These are phyloP conservation scores for Rallus limicola DNA, from an alignment of 2,113 vertebrate genomes.

Conservation along the genomic window DNA sequence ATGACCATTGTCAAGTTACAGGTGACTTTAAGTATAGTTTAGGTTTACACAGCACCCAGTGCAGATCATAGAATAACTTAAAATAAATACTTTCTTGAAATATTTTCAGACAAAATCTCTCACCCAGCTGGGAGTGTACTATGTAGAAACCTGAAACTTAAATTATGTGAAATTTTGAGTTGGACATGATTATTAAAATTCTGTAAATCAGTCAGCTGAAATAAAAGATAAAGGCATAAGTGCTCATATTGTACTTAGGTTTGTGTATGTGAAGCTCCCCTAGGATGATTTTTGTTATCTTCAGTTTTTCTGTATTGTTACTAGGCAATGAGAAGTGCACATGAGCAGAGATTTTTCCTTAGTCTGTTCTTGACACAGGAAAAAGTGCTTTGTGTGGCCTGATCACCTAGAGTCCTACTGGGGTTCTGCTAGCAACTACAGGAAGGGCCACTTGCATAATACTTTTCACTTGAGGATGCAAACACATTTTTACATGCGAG, in stretches of 20 bases:
- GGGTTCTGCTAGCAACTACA: neutral
- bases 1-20: neutral
- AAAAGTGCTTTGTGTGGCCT: neutral
- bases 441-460: neutral
- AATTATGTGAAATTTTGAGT: neutral
- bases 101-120: neutral
- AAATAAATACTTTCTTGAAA: neutral
- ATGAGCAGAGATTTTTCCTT: neutral
- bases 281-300: neutral
- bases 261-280: neutral
- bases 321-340: neutral
- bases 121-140: neutral
- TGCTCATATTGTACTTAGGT: neutral
- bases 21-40: neutral
- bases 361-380: neutral
- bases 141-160: neutral
- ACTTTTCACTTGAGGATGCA: neutral
- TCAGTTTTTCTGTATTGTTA: neutral
- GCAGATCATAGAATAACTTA: neutral
- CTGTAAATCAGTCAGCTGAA: neutral
- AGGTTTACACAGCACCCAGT: neutral
- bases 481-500: fast-evolving
- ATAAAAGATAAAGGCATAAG: neutral
- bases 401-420: neutral
- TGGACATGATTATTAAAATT: neutral